phyloP scores from a whole-genome alignment of 2,113 vertebrate genomes.

The Bolborhynchus lineola region DNA sequence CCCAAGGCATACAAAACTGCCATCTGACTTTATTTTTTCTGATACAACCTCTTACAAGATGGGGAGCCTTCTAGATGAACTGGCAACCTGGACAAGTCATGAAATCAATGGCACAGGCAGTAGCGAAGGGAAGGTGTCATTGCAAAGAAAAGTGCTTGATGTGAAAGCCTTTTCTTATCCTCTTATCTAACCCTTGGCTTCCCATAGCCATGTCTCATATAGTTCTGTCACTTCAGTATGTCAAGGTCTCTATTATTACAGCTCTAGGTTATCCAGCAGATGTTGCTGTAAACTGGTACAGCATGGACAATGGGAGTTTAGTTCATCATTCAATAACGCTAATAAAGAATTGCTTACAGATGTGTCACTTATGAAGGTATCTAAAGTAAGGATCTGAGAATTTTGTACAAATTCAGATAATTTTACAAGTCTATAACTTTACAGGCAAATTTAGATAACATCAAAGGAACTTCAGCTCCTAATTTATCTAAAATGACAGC shows the following conservation, averaged over 20 bases:
- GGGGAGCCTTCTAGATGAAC: neutral
- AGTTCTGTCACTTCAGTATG: slow-evolving; percentile 45
- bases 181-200: slow-evolving; percentile 51
- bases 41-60: slow-evolving; percentile 1
- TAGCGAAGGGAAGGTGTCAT: slow-evolving; percentile 46
- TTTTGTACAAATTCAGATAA: neutral
- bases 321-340: neutral
- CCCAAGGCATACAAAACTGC: slow-evolving; percentile 13
- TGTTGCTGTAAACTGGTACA: slow-evolving; percentile 13
- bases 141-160: slow-evolving; percentile 54
- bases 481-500: neutral
- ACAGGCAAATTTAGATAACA: neutral
- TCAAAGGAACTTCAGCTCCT: neutral
- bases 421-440: neutral
- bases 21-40: slow-evolving; percentile 13
- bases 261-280: slow-evolving; percentile 44
- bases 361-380: neutral
- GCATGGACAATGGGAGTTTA: neutral
- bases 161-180: slow-evolving; percentile 51
- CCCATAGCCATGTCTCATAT: neutral
- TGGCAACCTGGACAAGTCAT: neutral
- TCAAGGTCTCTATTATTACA: slow-evolving; percentile 35
- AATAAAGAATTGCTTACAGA: neutral
- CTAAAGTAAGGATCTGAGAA: neutral
- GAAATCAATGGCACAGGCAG: slow-evolving; percentile 49